Conservation (phyloP, 2,113 vertebrate genomes). For the Salvelinus fontinalis region DNA sequence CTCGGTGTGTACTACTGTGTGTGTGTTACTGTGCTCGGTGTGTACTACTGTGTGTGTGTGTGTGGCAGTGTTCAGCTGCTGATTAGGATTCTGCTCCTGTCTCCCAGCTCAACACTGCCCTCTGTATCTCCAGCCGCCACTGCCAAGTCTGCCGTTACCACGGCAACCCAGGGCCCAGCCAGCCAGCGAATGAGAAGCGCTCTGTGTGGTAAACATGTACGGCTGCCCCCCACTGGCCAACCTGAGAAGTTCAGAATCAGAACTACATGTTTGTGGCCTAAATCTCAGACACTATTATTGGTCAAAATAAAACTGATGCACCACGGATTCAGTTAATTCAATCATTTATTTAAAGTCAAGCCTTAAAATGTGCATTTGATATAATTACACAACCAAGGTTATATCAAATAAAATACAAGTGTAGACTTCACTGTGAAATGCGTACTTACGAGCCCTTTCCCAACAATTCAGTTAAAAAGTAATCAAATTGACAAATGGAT, state of each 20-base stretch:
- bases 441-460: too few species aligned
- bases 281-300: neutral
- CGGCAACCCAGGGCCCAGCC: slow-evolving; percentile 58
- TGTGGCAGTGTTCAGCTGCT: slow-evolving; percentile 53
- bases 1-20: neutral
- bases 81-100: slow-evolving; percentile 63
- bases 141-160: slow-evolving; percentile 62
- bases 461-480: too few species aligned
- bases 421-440: too few species aligned
- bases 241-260: slow-evolving; percentile 12
- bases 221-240: slow-evolving; percentile 68
- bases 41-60: slow-evolving; percentile 4
- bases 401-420: too few species aligned
- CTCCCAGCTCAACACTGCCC: slow-evolving; percentile 70
- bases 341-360: too few species aligned
- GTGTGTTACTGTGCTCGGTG: slow-evolving; percentile 15
- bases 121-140: slow-evolving; percentile 60
- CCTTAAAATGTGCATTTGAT: too few species aligned
- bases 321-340: too few species aligned
- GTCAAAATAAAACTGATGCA: neutral
- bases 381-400: too few species aligned
- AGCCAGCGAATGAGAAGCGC: slow-evolving; percentile 30
- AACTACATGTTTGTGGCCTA: neutral
- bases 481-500: too few species aligned
- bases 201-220: slow-evolving; percentile 32